phyloP scores from a whole-genome alignment of 53 echinoderm and acorn worm genomes.

The Holothuria leucospilota region DNA sequence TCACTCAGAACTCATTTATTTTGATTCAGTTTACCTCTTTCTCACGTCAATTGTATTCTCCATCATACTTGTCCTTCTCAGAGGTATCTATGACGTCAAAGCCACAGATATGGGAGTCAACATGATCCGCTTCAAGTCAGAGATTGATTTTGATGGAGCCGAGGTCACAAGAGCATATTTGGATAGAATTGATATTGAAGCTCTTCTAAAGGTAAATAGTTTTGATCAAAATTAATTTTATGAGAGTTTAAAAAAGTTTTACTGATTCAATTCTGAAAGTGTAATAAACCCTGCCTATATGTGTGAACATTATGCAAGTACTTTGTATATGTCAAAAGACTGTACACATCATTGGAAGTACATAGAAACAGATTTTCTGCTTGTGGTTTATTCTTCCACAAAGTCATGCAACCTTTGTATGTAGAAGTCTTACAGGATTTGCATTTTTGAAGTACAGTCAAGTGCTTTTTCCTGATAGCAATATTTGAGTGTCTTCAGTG shows the following conservation, averaged over 20 bases:
- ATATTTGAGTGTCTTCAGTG: no score
- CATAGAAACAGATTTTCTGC: no score
- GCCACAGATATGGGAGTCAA: conserved; percentile 97
- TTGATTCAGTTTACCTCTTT: background rate
- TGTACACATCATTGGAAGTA: no score
- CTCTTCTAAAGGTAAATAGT: conserved; percentile 73
- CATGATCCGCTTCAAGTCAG: conserved; percentile 89
- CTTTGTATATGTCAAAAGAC: no score
- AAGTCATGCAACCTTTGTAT: no score
- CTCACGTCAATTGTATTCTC: background rate
- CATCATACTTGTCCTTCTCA: conserved; percentile 22
- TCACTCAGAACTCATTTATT: background rate
- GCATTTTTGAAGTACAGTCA: no score
- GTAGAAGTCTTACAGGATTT: no score
- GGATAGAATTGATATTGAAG: conserved; percentile 82
- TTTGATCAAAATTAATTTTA: background rate
- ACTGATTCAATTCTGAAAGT: no score
- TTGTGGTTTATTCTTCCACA: no score
- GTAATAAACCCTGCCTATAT: no score
- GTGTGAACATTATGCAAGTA: no score
- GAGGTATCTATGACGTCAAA: conserved; percentile 94
- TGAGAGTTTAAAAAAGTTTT: background rate
- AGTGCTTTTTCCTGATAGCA: no score
- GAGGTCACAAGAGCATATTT: conserved; percentile 94
- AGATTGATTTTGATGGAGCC: conserved; percentile 90